Percentiles rank a stretch among this genome's conserved stretches.
phyloP scores from a whole-genome alignment of 2,797 vertebrate genomes.

The Myripristis murdjan region DNA sequence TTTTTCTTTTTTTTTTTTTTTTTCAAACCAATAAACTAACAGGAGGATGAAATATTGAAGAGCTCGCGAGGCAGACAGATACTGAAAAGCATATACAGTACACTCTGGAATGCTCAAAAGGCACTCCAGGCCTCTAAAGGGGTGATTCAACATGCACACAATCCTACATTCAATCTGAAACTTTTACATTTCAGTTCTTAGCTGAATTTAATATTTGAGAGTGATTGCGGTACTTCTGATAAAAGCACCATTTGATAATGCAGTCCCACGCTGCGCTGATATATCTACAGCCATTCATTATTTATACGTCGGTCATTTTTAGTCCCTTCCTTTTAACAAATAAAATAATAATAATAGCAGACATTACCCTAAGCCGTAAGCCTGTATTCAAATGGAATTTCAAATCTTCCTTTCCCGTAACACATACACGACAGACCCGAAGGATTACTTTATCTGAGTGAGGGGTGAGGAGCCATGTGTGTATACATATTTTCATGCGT shows the following conservation, averaged over 20 bases:
- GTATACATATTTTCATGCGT: conserved; percentile 58
- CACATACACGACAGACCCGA: conserved; percentile 46
- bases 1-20: conserved; percentile 23
- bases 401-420: conserved; percentile 57
- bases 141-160: conserved; percentile 74
- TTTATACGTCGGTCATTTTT: conserved; percentile 84
- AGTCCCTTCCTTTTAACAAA: conserved; percentile 86
- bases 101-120: conserved; percentile 72
- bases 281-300: conserved; percentile 82
- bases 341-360: conserved; percentile 88
- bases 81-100: conserved; percentile 65
- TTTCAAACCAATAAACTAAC: conserved; percentile 78
- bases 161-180: conserved; percentile 83
- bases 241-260: conserved; percentile 89
- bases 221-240: conserved; percentile 82
- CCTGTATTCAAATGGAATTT: conserved; percentile 70
- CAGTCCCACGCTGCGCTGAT: conserved; percentile 72
- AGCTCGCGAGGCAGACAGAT: conserved; percentile 57
- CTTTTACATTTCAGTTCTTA: conserved; percentile 87
- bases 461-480: conserved; percentile 38
- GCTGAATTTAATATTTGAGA: conserved; percentile 84
- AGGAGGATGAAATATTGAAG: conserved; percentile 82
- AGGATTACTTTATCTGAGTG: conserved; percentile 58
- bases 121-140: conserved; percentile 65
- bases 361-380: conserved; percentile 74